Percentiles rank a stretch among this genome's conserved stretches.
Conservation (phyloP, 2,113 vertebrate genomes). For the Strigops habroptila region DNA sequence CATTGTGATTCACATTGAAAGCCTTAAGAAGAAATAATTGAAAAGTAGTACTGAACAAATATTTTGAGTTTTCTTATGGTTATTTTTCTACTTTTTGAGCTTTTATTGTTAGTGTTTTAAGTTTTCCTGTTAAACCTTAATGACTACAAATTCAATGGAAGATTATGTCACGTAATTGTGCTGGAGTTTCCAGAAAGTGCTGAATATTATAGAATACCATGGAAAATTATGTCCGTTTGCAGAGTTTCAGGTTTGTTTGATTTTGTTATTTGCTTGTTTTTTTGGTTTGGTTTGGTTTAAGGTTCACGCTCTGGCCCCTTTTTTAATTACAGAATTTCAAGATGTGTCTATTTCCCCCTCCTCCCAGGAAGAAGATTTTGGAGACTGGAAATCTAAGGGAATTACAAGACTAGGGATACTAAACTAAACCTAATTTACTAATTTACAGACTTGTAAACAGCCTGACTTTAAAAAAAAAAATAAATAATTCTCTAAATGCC, state of each 20-base stretch:
- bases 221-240: not conserved
- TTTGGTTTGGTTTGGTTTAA: not conserved
- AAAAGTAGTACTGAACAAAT: not conserved
- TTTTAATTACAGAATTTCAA: not conserved
- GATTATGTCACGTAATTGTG: not conserved
- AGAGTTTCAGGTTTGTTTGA: not conserved
- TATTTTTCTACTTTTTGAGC: not conserved
- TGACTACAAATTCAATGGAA: not conserved
- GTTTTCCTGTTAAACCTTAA: not conserved
- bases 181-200: not conserved
- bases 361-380: not conserved
- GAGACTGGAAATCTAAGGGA: not conserved
- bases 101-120: not conserved
- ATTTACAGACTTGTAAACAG: not conserved
- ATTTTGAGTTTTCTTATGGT: not conserved
- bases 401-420: not conserved
- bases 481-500: not conserved
- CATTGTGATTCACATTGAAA: not conserved
- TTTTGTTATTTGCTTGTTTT: not conserved
- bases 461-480: not conserved
- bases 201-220: not conserved
- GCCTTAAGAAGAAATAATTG: not conserved
- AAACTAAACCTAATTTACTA: not conserved
- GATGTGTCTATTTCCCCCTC: not conserved
- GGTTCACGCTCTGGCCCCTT: not conserved